phyloP scores from a whole-genome alignment of 2,888 invertebrate species.

The Heteromurus nitidus region DNA sequence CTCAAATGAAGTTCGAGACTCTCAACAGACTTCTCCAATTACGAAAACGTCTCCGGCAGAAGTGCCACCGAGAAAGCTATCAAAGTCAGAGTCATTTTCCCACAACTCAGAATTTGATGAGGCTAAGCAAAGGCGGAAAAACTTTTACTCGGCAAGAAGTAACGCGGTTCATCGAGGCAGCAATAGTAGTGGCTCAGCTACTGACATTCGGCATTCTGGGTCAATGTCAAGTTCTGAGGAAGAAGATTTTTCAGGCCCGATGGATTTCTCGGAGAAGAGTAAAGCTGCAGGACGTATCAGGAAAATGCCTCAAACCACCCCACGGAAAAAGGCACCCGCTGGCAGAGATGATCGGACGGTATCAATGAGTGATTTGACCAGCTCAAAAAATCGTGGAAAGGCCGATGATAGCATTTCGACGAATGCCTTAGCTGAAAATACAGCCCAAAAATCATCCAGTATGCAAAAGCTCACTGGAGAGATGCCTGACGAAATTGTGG shows the following conservation, averaged over 20 bases:
- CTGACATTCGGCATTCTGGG: conserved; percentile 56
- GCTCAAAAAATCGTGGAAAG: conserved; percentile 12
- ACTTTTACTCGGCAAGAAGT: conserved; percentile 44
- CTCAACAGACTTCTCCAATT: background rate
- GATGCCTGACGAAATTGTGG: conserved; percentile 68
- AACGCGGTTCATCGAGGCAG: conserved; percentile 28
- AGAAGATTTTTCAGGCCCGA: conserved; percentile 36
- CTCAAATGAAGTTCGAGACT: conserved; percentile 6
- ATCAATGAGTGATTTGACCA: conserved; percentile 49
- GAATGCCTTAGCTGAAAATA: conserved; percentile 7
- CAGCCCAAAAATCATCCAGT: conserved; percentile 69
- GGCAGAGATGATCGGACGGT: conserved; percentile 38
- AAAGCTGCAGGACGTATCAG: background rate
- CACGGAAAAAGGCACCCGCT: background rate
- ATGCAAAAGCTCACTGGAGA: conserved; percentile 79
- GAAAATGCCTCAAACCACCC: too few relatives aligned
- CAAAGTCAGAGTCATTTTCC: conserved; percentile 73
- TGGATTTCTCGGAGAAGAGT: too few relatives aligned
- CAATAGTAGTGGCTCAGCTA: conserved; percentile 56
- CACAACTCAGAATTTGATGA: conserved; percentile 72
- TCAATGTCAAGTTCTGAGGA: conserved; percentile 64
- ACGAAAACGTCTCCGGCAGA: background rate
- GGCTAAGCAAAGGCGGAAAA: conserved; percentile 66
- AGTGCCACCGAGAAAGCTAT: conserved; percentile 64
- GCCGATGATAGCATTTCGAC: background rate